Evolutionary conservation across 2,113 vertebrate genomes (phyloP).

Genomic region (Panthera uncia): DNA sequence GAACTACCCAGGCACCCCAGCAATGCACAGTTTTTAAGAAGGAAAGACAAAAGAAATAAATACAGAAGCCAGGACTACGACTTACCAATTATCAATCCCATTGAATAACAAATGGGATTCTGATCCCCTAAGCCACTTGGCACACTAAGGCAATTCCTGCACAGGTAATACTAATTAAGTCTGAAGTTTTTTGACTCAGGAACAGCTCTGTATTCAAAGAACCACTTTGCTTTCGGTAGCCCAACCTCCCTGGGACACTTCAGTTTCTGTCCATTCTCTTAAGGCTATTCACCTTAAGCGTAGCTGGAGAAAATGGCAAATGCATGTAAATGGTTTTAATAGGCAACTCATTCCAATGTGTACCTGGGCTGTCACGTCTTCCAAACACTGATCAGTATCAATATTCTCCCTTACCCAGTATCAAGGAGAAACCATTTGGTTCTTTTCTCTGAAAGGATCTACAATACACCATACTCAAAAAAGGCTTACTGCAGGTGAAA

Average conservation of each 20-base stretch:
- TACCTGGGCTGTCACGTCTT: not conserved
- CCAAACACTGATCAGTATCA: not conserved
- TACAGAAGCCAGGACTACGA: not conserved
- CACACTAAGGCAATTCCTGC: not conserved
- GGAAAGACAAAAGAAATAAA: not conserved
- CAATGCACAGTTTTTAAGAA: not conserved
- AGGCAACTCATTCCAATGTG: not conserved
- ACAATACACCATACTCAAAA: not conserved
- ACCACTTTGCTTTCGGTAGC: not conserved
- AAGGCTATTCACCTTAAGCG: not conserved
- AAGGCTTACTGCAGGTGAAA: not conserved
- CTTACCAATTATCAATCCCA: not conserved
- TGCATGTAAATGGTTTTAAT: not conserved
- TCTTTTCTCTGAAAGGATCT: not conserved
- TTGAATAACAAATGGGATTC: not conserved
- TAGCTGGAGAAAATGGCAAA: not conserved
- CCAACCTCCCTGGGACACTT: not conserved
- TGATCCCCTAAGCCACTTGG: not conserved
- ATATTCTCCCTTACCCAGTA: not conserved
- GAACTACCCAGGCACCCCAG: too few species aligned
- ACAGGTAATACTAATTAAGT: not conserved
- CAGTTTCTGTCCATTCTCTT: not conserved
- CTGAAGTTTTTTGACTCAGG: not conserved
- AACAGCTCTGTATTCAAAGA: not conserved
- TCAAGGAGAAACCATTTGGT: not conserved